Evolutionary conservation across 1,140 invertebrate genomes (phyloP), one percentile per base, ranked within the genome.

Genomic region (Conus betulinus): DNA sequence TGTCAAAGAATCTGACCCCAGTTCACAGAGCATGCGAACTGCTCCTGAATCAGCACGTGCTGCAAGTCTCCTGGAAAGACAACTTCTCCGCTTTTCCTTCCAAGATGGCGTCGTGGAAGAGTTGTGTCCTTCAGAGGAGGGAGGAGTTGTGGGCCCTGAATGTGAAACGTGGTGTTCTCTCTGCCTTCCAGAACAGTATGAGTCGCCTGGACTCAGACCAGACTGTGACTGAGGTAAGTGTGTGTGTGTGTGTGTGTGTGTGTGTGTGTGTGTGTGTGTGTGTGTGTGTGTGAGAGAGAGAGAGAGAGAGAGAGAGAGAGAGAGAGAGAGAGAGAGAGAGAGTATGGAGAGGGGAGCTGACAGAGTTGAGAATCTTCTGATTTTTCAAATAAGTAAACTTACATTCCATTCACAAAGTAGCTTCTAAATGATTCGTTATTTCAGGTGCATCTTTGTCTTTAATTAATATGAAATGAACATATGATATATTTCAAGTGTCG

Each of bases 101-200:
- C 94, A 96, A 90, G 94, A 96, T 92, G 96, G 96, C 53, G 90
- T 91, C 20, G 91, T 96, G 52, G 95, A 96, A 8, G 90, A 93
- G 20, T 57, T 96, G n/a, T 96, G 96, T 90, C 91, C 91, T 23
- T 79, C 78, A 55, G 87, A n/a, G 17, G 90, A 91, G 96, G 96
- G 98, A 98, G 93, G 95, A 96, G 5, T 96, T 96, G 5, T n/a
- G 97, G 97, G 97, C 97, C 1, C 96, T 98, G 84, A 99, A 99
- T 94, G 96, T 98, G 93, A 98, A 98, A 94, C 96, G 97, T 91
- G 98, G 97, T 55, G 96, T 98, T 20, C 94, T 99, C 6, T 98
- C 98, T 0, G 96, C 98, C 90, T 96, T 99, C 79, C 98, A 99
- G 92, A 99, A 98, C 93, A 97, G 97, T 51, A 98, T 98, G 97